These are phyloP conservation scores for Callyntrura sp. DNA, from an alignment of 2,888 invertebrate genomes.

Conservation along the genomic window DNA sequence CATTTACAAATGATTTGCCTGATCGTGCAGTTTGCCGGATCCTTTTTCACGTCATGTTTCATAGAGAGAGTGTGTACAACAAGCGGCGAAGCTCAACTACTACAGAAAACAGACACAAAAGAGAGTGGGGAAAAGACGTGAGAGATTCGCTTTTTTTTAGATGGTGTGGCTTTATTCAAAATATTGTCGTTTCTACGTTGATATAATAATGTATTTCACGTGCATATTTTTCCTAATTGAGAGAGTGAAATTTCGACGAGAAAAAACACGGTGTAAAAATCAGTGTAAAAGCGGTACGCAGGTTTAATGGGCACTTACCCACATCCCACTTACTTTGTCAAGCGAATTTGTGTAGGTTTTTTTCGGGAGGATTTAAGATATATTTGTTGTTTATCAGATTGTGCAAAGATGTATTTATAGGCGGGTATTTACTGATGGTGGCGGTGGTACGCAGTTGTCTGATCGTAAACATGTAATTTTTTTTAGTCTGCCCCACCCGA, in stretches of 20 bases:
- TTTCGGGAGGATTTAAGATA: neutral
- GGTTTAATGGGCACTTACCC: neutral
- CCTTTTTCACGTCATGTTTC: constrained; percentile 14
- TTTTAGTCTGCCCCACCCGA: constrained; percentile 56
- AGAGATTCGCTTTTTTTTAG: constrained; percentile 31
- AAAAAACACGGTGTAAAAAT: neutral
- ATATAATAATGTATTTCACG: neutral
- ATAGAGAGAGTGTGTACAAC: neutral
- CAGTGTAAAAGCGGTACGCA: neutral
- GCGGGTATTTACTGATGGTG: neutral
- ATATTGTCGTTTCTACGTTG: constrained; percentile 1
- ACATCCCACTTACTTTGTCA: neutral
- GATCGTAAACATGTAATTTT: constrained; percentile 53
- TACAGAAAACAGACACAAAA: neutral
- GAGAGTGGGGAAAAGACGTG: neutral
- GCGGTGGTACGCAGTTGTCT: neutral
- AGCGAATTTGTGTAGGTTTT: neutral
- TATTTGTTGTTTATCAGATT: constrained; percentile 13
- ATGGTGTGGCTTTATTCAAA: constrained; percentile 39
- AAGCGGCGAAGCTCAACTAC: neutral
- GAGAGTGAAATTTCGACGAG: neutral
- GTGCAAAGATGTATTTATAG: constrained; percentile 13
- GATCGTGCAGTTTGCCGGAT: neutral
- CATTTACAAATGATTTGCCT: constrained; percentile 43
- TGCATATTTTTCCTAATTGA: constrained; percentile 6